phyloP scores from a whole-genome alignment of 2,797 vertebrate species.

The Rhabdomys pumilio region DNA sequence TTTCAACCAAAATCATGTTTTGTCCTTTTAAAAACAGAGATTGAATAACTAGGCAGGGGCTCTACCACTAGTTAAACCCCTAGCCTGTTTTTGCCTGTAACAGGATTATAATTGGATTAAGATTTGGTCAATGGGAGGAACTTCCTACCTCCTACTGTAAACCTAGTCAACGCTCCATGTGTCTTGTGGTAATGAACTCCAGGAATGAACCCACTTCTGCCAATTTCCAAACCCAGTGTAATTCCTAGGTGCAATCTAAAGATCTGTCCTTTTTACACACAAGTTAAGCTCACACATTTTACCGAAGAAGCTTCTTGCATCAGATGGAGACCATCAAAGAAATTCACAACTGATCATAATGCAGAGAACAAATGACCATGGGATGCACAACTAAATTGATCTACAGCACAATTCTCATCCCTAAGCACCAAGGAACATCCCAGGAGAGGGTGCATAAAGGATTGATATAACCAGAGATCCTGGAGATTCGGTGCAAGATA shows the following conservation, averaged over 20 bases:
- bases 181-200: neutral
- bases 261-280: neutral
- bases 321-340: neutral
- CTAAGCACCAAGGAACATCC: neutral
- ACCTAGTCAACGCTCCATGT: neutral
- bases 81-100: neutral
- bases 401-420: neutral
- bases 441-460: neutral
- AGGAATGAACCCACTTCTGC: neutral
- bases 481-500: neutral
- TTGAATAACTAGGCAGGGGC: neutral
- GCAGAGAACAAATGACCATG: neutral
- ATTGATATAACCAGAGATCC: neutral
- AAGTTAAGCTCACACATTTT: neutral
- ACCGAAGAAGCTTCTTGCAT: too few species aligned
- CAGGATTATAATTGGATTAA: neutral
- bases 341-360: neutral
- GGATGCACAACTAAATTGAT: neutral
- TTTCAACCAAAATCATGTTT: constrained; percentile 8
- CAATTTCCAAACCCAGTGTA: neutral
- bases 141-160: neutral
- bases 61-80: neutral
- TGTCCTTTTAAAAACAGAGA: neutral
- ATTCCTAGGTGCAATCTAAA: neutral
- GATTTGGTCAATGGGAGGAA: neutral